Conservation (phyloP, 2,113 vertebrate species). For the Pogona vitticeps region DNA sequence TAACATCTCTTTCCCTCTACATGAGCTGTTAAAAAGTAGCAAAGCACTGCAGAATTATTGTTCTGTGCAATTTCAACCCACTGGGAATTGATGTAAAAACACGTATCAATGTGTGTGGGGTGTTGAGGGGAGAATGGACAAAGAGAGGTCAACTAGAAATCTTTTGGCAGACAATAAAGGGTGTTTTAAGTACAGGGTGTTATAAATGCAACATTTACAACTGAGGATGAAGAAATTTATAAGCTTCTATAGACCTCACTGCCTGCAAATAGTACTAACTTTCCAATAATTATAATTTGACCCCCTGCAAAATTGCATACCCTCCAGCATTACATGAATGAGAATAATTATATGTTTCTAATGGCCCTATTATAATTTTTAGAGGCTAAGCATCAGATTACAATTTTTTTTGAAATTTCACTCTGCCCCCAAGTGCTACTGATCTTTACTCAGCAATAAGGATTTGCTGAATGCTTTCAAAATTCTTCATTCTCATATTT, state of each 20-base stretch:
- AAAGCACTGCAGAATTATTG: neutral
- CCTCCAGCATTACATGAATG: neutral
- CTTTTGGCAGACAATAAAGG: neutral
- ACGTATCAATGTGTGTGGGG: neutral
- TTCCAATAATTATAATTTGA: neutral
- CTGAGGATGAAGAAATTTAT: neutral
- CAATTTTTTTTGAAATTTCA: neutral
- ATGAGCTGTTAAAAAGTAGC: slow-evolving; percentile 7
- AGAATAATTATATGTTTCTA: neutral
- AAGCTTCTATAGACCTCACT: neutral
- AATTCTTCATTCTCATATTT: too few relatives aligned
- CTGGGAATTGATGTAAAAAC: neutral
- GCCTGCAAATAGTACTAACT: neutral
- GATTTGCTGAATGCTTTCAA: too few relatives aligned
- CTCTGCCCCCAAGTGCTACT: neutral
- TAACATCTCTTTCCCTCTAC: neutral
- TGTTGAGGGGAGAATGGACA: neutral
- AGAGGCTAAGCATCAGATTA: neutral
- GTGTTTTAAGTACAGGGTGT: neutral
- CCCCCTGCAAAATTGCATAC: neutral
- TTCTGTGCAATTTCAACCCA: slow-evolving; percentile 7
- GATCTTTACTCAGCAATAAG: neutral
- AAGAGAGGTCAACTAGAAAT: slow-evolving; percentile 3
- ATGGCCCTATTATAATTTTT: neutral
- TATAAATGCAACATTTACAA: neutral